Conservation (phyloP, 1,140 invertebrate species). For the Calephelis virginiensis region DNA sequence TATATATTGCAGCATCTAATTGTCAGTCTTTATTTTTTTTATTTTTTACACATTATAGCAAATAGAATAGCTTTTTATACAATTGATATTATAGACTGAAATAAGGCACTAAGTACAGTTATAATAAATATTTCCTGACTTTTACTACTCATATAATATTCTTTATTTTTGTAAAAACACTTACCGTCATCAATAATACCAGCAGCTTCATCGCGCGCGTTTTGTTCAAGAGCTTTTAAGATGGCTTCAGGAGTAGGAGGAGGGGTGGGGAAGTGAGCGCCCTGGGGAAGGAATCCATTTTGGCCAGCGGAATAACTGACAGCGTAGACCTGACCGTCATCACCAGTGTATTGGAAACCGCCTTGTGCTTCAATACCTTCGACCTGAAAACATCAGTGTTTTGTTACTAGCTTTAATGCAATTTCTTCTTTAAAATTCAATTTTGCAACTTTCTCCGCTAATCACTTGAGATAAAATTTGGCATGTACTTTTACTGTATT, state of each 20-base stretch:
- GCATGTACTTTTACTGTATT: no score
- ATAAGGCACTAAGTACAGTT: no score
- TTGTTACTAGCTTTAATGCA: background rate
- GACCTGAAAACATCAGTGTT: slow-evolving; percentile 45
- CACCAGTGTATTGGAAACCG: slow-evolving; percentile 82
- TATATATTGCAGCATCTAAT: background rate
- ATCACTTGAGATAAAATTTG: no score
- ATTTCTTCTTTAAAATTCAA: background rate
- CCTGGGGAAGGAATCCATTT: slow-evolving; percentile 80
- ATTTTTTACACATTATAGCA: no score
- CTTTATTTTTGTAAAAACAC: slow-evolving; percentile 14
- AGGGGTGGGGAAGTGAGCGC: slow-evolving; percentile 82
- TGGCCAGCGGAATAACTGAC: slow-evolving; percentile 84
- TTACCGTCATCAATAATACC: slow-evolving; percentile 72
- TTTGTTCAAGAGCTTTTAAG: slow-evolving; percentile 81
- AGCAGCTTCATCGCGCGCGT: slow-evolving; percentile 71
- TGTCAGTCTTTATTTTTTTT: no score
- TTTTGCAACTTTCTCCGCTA: no score
- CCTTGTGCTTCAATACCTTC: slow-evolving; percentile 81
- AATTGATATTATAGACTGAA: no score
- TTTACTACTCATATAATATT: background rate
- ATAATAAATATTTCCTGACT: background rate
- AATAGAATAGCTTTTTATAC: no score
- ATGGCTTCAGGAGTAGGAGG: slow-evolving; percentile 84
- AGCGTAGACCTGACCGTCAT: slow-evolving; percentile 82